Evolutionary conservation across 2,888 invertebrate genomes (phyloP), one percentile per base, ranked within the genome.

Genomic region (Caenorhabditis angaria): DNA sequence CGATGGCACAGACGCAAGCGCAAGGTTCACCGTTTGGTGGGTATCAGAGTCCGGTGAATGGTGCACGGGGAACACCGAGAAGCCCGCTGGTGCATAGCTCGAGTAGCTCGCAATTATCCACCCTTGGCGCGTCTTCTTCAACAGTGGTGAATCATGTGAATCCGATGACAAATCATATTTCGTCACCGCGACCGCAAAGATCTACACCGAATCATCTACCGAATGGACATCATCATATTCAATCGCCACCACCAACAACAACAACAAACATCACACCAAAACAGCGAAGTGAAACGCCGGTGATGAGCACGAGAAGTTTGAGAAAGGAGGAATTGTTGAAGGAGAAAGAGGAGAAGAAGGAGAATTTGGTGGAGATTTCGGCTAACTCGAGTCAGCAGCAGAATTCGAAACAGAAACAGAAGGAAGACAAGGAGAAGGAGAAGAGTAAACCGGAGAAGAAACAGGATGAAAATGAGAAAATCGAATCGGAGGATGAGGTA

Each of bases 271-370:
- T 24, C 8, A 51, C 51, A 8, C 51, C 51, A 8, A 24, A 5
- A 14, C 8, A 22, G n/a, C n/a, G n/a, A n/a, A n/a, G n/a, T 51
- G 22, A 5, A 24, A 53, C 53, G 53, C 24, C 25, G 6, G 24
- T 27, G 6, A 12, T 18, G 8, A 53, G 12, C n/a, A 53, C 32
- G 18, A 5, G 53, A 53, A 24, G 53, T 53, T 5, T 2, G 53
- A 5, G 53, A 53, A 53, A 53, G 20, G 53, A 3, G 12, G 27
- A 53, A 5, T n/a, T n/a, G n/a, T n/a, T n/a, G n/a, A n/a, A n/a
- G n/a, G 53, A 53, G 27, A 53, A 18, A 22, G 53, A 53, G 12
- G 20, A 53, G 10, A 53, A 53, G 27, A 27, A 53, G 53, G 53
- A 53, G 53, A 27, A 53, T 27, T n/a, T n/a, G n/a, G 53, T 27